Evolutionary conservation across 2,797 vertebrate species (phyloP).

Genomic region (Balearica regulorum): DNA sequence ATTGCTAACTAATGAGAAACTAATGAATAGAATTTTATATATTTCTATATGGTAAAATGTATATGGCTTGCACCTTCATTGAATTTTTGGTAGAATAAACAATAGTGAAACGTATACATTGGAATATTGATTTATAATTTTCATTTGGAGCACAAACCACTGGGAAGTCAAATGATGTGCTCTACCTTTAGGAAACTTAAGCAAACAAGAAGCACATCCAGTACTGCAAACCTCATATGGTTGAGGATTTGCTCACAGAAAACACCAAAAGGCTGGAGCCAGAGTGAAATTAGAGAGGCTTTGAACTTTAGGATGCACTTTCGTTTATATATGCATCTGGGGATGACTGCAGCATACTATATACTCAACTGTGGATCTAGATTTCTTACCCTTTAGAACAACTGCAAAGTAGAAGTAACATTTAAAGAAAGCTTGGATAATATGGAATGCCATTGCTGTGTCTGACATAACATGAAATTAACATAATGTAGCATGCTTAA

Average conservation of each 20-base stretch:
- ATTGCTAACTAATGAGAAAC: not conserved
- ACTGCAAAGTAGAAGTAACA: not conserved
- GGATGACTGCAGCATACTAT: not conserved
- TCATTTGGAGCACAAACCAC: not conserved
- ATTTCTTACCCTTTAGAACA: not conserved
- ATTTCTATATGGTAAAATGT: constrained; percentile 54
- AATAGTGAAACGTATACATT: constrained; percentile 13
- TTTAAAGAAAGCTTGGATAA: not conserved
- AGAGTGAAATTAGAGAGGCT: not conserved
- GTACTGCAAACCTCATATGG: not conserved
- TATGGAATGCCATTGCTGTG: not conserved
- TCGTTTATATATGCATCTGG: not conserved
- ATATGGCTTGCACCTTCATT: constrained; percentile 33
- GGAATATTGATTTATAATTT: constrained; percentile 44
- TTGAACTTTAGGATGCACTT: not conserved
- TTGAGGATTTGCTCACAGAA: not conserved
- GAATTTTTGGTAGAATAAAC: constrained; percentile 56
- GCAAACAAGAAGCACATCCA: not conserved
- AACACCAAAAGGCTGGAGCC: not conserved
- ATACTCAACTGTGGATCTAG: not conserved
- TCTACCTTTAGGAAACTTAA: not conserved
- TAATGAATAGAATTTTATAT: constrained; percentile 21
- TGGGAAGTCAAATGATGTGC: not conserved
- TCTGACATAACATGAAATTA: not conserved
- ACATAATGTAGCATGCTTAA: not conserved